Base-by-base conservation (phyloP, 2,113 vertebrate species). In the Erythrolamprus reginae region DNA sequence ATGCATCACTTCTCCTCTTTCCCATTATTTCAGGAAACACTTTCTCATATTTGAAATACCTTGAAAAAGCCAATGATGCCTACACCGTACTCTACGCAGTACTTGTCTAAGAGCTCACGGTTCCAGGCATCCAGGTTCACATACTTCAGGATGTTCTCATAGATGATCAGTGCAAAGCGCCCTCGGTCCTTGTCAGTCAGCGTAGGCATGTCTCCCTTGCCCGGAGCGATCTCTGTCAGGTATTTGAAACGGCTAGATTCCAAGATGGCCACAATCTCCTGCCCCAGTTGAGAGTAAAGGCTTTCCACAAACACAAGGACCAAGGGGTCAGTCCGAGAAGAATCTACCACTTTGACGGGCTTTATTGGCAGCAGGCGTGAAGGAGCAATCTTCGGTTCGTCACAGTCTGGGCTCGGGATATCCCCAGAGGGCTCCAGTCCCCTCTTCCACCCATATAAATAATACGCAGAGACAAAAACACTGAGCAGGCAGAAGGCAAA, bases 21-120 rank as follows among this genome's bases (percentile, higher is more conserved):
- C 52, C 42, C 51, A 33, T 45, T 28, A 9, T 21, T 84, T 19
- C n/a, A 38, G 56, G 1, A 58, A 58, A 82, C 17, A 45, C 52
- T 19, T 26, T 82, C 45, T 45, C 10, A 52, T 83, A 26, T 58
- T 6, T 23, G 82, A 84, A 82, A 61, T 95, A 99, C 99, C 98
- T 99, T 99, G 97, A 99, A 99, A 97, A 99, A 99, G 95, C 98
- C 99, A 0, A 99, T 98, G 97, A 99, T 99, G 94, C 99, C 99
- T 93, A 99, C 99, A 0, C 99, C 99, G 0, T 99, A 99, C 95
- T 99, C 99, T 96, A 99, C 98, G 0, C 99, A 99, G 97, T 99
- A 99, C 90, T 99, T 99, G 97, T 99, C 99, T 96, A 99, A 97
- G 92, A 99, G 97, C 95, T 99, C 99, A n/a, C 99, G 96, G 96